Conservation (phyloP, 2,888 invertebrate species). For the Watsonalla binaria region DNA sequence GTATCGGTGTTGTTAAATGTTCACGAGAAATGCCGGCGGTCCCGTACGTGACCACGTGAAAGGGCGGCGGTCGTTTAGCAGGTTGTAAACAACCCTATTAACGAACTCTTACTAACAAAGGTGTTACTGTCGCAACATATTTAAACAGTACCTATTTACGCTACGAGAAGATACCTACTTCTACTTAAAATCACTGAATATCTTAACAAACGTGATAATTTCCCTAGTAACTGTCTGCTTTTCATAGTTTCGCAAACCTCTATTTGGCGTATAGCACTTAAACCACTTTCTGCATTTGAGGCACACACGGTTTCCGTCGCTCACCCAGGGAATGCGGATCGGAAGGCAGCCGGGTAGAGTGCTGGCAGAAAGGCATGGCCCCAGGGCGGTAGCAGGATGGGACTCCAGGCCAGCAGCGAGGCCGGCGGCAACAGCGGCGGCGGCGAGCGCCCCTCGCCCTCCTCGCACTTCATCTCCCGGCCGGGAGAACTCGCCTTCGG, state of each 20-base stretch:
- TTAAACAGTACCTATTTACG: slow-evolving; percentile 7
- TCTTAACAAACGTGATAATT: too few relatives aligned
- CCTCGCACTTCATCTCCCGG: slow-evolving; percentile 76
- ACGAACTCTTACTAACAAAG: slow-evolving; percentile 51
- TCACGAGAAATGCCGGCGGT: slow-evolving; percentile 44
- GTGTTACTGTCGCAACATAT: slow-evolving; percentile 47
- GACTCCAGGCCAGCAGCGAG: slow-evolving; percentile 87
- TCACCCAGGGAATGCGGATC: slow-evolving; percentile 87
- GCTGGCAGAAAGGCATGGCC: slow-evolving; percentile 85
- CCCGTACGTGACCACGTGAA: slow-evolving; percentile 67
- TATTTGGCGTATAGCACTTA: too few relatives aligned
- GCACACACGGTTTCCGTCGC: slow-evolving; percentile 33
- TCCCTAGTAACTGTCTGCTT: too few relatives aligned
- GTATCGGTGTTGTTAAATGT: slow-evolving; percentile 48
- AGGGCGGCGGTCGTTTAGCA: slow-evolving; percentile 55
- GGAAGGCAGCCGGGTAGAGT: slow-evolving; percentile 84
- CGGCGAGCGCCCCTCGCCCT: slow-evolving; percentile 63
- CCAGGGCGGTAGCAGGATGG: slow-evolving; percentile 86
- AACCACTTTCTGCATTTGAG: background rate
- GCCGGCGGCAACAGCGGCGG: slow-evolving; percentile 75
- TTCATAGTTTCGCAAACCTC: too few relatives aligned
- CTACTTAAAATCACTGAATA: too few relatives aligned
- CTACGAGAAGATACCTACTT: background rate
- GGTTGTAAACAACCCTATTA: slow-evolving; percentile 74
- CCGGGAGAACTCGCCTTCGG: slow-evolving; percentile 74